phyloP scores from a whole-genome alignment of 2,113 vertebrate species.

The Pipa parva region DNA sequence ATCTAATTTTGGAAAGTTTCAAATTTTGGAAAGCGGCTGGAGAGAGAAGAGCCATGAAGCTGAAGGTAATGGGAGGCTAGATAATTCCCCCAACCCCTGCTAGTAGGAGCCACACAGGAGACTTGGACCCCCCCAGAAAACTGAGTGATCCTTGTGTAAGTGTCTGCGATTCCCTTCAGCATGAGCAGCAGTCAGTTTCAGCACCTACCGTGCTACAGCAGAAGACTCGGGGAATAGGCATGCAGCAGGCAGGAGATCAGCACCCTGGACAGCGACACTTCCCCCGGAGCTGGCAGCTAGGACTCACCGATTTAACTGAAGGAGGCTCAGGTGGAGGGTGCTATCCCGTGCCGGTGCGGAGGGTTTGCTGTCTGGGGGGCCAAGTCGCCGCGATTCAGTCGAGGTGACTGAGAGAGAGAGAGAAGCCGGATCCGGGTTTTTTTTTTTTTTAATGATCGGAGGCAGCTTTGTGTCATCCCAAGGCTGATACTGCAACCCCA shows the following conservation, averaged over 20 bases:
- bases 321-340: neutral
- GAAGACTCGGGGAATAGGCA: neutral
- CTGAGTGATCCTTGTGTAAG: neutral
- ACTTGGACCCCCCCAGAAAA: too few species aligned
- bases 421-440: too few species aligned
- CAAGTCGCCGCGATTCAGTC: too few species aligned
- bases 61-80: neutral
- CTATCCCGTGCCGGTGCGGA: neutral
- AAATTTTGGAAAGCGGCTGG: constrained; percentile 25
- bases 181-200: neutral
- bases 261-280: neutral
- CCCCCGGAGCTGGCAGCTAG: neutral
- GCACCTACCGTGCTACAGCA: constrained; percentile 4
- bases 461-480: too few species aligned
- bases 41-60: neutral
- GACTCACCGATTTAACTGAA: neutral
- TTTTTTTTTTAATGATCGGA: too few species aligned
- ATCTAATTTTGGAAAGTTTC: constrained; percentile 25
- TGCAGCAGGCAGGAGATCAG: constrained; percentile 7
- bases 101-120: too few species aligned
- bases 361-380: neutral
- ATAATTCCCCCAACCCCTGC: neutral
- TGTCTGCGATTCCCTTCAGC: neutral
- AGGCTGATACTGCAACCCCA: neutral
- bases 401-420: too few species aligned